Percentiles rank a stretch among this genome's conserved stretches.
These are phyloP conservation scores for Hemaris fuciformis DNA, from an alignment of 2,888 invertebrate species.

Conservation along the genomic window DNA sequence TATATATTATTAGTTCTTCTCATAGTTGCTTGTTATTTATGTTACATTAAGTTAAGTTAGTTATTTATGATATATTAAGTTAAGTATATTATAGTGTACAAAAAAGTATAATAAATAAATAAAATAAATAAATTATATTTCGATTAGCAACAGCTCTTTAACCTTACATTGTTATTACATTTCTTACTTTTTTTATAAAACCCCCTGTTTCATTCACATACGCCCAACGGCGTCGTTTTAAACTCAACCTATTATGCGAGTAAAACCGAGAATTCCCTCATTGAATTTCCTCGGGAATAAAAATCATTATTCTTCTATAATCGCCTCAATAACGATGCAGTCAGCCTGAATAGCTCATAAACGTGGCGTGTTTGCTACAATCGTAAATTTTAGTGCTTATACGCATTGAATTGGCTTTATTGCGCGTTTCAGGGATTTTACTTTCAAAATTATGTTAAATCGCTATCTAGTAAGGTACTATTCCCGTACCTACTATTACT, in stretches of 20 bases:
- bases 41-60: no score
- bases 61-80: no score
- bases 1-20: no score
- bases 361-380: conserved; percentile 22
- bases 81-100: no score
- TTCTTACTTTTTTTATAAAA: background rate
- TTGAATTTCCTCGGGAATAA: conserved; percentile 10
- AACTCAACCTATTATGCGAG: background rate
- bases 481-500: no score
- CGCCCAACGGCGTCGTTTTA: background rate
- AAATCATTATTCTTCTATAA: conserved; percentile 13
- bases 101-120: no score
- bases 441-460: background rate
- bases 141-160: no score
- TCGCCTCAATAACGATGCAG: background rate
- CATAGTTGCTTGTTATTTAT: no score
- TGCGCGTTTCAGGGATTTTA: conserved; percentile 18
- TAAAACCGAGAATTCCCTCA: background rate
- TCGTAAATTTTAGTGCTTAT: conserved; percentile 37
- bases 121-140: no score
- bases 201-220: background rate
- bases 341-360: conserved; percentile 24
- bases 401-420: conserved; percentile 34
- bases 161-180: background rate
- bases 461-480: background rate